phyloP scores from a whole-genome alignment of 2,797 vertebrate species.

The Euthynnus affinis region DNA sequence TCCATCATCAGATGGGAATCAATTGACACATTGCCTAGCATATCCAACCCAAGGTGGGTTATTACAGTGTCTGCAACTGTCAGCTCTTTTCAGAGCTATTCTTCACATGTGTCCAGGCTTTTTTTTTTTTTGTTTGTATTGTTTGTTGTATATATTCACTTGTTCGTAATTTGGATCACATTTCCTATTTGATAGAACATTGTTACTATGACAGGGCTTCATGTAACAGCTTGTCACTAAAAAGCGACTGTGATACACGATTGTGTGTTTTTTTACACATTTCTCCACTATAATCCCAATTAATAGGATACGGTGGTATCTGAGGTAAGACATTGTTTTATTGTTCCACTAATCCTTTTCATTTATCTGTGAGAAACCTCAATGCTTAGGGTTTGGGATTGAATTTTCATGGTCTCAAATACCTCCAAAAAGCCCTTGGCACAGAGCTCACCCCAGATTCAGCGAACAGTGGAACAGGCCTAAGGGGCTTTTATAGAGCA shows the following conservation, averaged over 20 bases:
- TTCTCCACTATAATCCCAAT: slow-evolving; percentile 76
- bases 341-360: slow-evolving; percentile 80
- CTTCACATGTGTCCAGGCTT: slow-evolving; percentile 48
- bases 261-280: slow-evolving; percentile 50
- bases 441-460: slow-evolving; percentile 77
- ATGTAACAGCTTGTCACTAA: slow-evolving; percentile 51
- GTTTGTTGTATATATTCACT: slow-evolving; percentile 60
- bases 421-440: slow-evolving; percentile 81
- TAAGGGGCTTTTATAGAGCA: slow-evolving; percentile 79
- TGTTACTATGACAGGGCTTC: slow-evolving; percentile 53
- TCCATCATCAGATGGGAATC: slow-evolving; percentile 86
- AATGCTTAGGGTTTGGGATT: slow-evolving; percentile 80
- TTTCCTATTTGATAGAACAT: slow-evolving; percentile 50
- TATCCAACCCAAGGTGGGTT: slow-evolving; percentile 80
- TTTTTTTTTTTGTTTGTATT: slow-evolving; percentile 14
- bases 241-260: slow-evolving; percentile 55
- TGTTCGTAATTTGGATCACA: slow-evolving; percentile 43
- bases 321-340: slow-evolving; percentile 81
- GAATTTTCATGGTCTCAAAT: slow-evolving; percentile 83
- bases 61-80: slow-evolving; percentile 75
- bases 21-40: slow-evolving; percentile 83
- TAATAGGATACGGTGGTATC: slow-evolving; percentile 79
- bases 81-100: slow-evolving; percentile 69
- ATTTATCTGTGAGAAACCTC: slow-evolving; percentile 84
- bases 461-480: slow-evolving; percentile 78